Evolutionary conservation across 1,140 invertebrate species (phyloP).

Genomic region (Maconellicoccus hirsutus): DNA sequence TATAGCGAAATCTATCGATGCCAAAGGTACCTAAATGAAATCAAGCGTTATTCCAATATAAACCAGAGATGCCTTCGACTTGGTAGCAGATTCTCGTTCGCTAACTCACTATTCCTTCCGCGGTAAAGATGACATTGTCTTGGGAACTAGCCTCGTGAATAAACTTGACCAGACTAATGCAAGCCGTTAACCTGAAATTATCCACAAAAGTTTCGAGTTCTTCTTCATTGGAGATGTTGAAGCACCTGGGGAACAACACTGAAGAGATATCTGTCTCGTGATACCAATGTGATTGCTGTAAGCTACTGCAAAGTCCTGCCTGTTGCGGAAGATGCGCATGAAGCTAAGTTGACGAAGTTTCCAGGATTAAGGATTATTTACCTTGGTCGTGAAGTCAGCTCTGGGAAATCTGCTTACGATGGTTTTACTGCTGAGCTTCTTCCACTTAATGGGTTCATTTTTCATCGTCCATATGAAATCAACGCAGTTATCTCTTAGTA

Average conservation of each 20-base stretch:
- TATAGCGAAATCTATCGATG: slow-evolving; percentile 65
- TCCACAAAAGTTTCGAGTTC: slow-evolving; percentile 79
- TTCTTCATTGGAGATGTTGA: slow-evolving; percentile 71
- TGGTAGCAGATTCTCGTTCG: too few relatives aligned
- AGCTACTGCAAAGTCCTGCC: slow-evolving; percentile 61
- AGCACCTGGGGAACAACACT: slow-evolving; percentile 75
- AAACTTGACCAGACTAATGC: slow-evolving; percentile 68
- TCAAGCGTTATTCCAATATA: too few relatives aligned
- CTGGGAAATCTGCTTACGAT: slow-evolving; percentile 30
- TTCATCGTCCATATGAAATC: slow-evolving; percentile 31
- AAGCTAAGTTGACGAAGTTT: slow-evolving; percentile 25
- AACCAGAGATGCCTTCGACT: neutral
- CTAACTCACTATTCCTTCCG: neutral
- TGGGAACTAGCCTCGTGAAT: slow-evolving; percentile 39
- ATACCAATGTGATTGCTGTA: slow-evolving; percentile 82
- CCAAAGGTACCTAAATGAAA: slow-evolving; percentile 42
- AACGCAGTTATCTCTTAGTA: slow-evolving; percentile 27
- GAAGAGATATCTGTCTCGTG: slow-evolving; percentile 66
- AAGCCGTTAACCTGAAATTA: slow-evolving; percentile 78
- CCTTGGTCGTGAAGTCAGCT: slow-evolving; percentile 30
- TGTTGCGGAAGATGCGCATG: too few relatives aligned
- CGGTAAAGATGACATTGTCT: neutral
- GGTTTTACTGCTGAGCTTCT: slow-evolving; percentile 25
- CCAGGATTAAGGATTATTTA: slow-evolving; percentile 10
- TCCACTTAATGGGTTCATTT: slow-evolving; percentile 30